These are phyloP conservation scores for Volucella bombylans DNA, from an alignment of 2,888 invertebrate species.

Conservation along the genomic window DNA sequence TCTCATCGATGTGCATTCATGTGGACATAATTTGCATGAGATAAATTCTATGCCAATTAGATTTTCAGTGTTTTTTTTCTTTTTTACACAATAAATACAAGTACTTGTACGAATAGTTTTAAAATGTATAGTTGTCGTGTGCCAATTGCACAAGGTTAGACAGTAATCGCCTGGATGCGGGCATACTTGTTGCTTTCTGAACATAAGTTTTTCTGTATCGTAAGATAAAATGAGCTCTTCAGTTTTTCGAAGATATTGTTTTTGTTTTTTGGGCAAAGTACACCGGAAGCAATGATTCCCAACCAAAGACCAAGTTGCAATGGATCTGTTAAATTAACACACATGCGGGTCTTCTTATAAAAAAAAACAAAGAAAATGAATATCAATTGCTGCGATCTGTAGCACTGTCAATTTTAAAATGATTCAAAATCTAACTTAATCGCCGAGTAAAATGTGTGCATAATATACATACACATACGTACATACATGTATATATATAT, in stretches of 20 bases:
- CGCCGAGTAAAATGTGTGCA: slow-evolving; percentile 16
- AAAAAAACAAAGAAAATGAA: not conserved
- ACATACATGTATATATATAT: not conserved
- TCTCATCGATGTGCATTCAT: slow-evolving; percentile 60
- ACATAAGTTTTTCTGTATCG: not conserved
- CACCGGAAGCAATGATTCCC: slow-evolving; percentile 68
- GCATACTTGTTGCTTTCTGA: not conserved
- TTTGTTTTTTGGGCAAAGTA: slow-evolving; percentile 66
- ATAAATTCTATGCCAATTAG: slow-evolving; percentile 63
- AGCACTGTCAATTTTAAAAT: too few relatives aligned
- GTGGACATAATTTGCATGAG: slow-evolving; percentile 57
- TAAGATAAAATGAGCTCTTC: slow-evolving; percentile 64
- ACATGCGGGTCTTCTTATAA: slow-evolving; percentile 48
- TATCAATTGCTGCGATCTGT: not conserved
- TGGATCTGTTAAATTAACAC: slow-evolving; percentile 55
- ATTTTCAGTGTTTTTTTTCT: slow-evolving; percentile 55
- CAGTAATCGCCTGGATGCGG: not conserved
- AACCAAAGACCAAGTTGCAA: not conserved
- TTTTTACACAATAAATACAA: slow-evolving; percentile 17
- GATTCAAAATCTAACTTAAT: slow-evolving; percentile 10
- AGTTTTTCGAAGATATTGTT: slow-evolving; percentile 10
- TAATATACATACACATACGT: too few relatives aligned
- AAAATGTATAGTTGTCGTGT: not conserved
- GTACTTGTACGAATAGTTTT: slow-evolving; percentile 14
- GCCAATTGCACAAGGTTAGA: not conserved